Percentiles rank a stretch among this genome's conserved stretches.
Evolutionary conservation across 2,113 vertebrate species (phyloP).

Genomic region (Cyanocitta stelleri): DNA sequence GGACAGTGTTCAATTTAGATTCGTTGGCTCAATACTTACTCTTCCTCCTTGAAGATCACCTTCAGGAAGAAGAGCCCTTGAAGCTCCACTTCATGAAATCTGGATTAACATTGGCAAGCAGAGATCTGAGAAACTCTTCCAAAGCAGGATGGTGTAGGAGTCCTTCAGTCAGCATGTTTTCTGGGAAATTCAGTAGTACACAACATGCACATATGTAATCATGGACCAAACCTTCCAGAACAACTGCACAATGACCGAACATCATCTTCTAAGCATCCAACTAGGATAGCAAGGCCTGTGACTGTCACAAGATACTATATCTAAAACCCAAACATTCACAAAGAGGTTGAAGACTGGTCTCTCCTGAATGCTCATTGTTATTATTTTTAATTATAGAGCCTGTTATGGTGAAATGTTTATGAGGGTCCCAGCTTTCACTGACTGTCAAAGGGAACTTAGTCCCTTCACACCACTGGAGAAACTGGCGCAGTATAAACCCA

Average conservation of each 20-base stretch:
- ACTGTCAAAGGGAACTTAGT: not conserved
- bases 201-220: rapidly evolving
- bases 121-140: not conserved
- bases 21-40: not conserved
- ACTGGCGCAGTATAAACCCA: not conserved
- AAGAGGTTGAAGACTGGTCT: not conserved
- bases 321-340: not conserved
- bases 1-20: not conserved
- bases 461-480: not conserved
- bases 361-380: not conserved
- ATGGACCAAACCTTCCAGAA: not conserved
- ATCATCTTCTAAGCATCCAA: not conserved
- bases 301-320: not conserved
- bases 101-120: not conserved
- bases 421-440: not conserved
- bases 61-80: not conserved
- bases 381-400: not conserved
- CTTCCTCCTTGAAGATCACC: not conserved
- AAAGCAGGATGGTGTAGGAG: not conserved
- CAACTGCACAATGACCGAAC: not conserved
- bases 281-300: not conserved
- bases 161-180: not conserved
- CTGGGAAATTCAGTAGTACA: not conserved
- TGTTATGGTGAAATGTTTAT: not conserved
- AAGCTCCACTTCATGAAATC: not conserved